These are phyloP conservation scores for Channa argus DNA, from an alignment of 2,113 vertebrate genomes.

Conservation along the genomic window DNA sequence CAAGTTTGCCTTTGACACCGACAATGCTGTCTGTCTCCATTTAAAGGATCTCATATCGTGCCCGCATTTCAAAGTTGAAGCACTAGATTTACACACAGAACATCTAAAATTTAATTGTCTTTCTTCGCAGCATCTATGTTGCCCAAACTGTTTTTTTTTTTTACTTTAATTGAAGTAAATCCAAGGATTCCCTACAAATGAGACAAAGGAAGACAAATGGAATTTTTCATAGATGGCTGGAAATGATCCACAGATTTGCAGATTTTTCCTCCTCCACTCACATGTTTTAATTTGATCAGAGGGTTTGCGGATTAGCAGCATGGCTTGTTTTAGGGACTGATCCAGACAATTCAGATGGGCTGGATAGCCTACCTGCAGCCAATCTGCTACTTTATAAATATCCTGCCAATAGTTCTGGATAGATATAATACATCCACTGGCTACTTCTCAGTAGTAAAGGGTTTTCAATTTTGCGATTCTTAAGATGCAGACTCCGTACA, in stretches of 20 bases:
- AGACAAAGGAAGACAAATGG: constrained; percentile 1
- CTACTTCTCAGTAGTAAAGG: constrained; percentile 13
- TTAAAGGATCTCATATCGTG: no score
- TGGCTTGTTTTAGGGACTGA: constrained; percentile 36
- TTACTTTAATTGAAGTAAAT: constrained; percentile 25
- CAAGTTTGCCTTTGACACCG: no score
- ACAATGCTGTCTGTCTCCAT: no score
- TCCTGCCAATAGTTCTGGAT: constrained; percentile 56
- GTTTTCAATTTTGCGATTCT: constrained; percentile 40
- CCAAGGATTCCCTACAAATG: constrained; percentile 6
- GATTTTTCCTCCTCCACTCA: constrained; percentile 41
- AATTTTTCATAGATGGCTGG: constrained; percentile 22
- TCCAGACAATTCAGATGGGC: constrained; percentile 56
- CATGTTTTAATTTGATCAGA: constrained; percentile 71
- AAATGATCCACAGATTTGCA: constrained; percentile 41
- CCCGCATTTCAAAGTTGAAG: no score
- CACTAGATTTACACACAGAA: no score
- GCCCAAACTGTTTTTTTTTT: constrained; percentile 1
- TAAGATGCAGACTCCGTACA: constrained; percentile 2
- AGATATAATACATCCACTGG: constrained; percentile 24
- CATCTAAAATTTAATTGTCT: not conserved
- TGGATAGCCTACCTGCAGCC: constrained; percentile 56
- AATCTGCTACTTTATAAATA: constrained; percentile 62
- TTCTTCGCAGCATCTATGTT: not conserved
- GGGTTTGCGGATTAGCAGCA: constrained; percentile 68